Conservation (phyloP, 2,888 invertebrate species). For the Folsomia candida region DNA sequence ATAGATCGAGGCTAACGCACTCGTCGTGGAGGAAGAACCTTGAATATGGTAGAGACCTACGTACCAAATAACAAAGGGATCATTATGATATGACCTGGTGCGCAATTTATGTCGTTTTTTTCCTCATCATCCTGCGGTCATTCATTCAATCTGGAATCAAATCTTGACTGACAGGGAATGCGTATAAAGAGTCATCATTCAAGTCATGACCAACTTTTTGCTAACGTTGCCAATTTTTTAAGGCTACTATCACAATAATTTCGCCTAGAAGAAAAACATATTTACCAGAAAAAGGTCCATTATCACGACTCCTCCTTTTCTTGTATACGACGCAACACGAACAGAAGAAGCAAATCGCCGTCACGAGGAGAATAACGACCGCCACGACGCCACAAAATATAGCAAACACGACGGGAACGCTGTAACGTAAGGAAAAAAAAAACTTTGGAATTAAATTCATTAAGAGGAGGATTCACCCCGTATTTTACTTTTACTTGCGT, state of each 20-base stretch:
- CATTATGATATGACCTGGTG: too few relatives aligned
- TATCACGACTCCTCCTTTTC: constrained; percentile 47
- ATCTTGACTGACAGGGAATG: too few relatives aligned
- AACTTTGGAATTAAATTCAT: background rate
- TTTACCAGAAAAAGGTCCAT: background rate
- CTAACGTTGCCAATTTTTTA: background rate
- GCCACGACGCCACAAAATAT: constrained; percentile 53
- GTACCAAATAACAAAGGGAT: background rate
- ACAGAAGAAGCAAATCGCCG: constrained; percentile 54
- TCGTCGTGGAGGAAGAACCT: constrained; percentile 52
- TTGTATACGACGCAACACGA: constrained; percentile 54
- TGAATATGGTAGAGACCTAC: constrained; percentile 53
- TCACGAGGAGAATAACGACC: constrained; percentile 52
- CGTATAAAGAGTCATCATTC: too few relatives aligned
- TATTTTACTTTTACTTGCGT: background rate
- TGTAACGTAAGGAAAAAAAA: constrained; percentile 38
- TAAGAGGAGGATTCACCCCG: background rate
- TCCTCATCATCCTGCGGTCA: too few relatives aligned
- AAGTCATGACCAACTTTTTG: too few relatives aligned
- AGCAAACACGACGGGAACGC: constrained; percentile 54
- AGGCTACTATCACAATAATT: too few relatives aligned
- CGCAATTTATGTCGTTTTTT: too few relatives aligned
- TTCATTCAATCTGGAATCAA: too few relatives aligned
- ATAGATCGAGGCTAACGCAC: constrained; percentile 54
- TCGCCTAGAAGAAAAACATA: too few relatives aligned